Evolutionary conservation across 30 jellyfish, hydroid and myxozoan species (phyloP), one percentile per base, ranked within the genome.

Genomic region (Cassiopea xamachana): DNA sequence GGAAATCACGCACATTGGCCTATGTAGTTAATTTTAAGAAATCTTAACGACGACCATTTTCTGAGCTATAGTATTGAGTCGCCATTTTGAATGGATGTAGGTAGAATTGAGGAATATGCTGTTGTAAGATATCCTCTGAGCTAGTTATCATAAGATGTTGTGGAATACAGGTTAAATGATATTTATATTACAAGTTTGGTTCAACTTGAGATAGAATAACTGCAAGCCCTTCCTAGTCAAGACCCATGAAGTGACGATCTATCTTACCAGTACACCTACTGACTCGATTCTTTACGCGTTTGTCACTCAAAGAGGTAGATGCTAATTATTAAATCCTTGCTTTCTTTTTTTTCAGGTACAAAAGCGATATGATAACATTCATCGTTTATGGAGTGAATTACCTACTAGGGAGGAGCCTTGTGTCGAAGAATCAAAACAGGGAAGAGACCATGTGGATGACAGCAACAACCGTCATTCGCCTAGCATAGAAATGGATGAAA

Each of bases 311-410:
- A 55, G 7, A 3, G 10, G 12, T 10, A 55, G 64, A 6, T 10
- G 12, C 64, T 55, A 6, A 55, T 55, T 55, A 10, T 10, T 3
- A 55, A 10, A 55, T 55, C 12, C 12, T 55, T 55, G 64, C 64
- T 3, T 10, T 6, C 7, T 55, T 71, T 43, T 71, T 19, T 2
- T 18, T 44, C 48, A 94, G 98, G 98, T 94, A 9, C 90, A 90
- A 72, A 87, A 82, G 71, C 92, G 98, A 15, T 94, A 94, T 90
- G 98, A 94, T 68, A 97, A 90, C 72, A 69, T 94, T 4, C 90
- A 87, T 68, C 92, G 98, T n/a, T 58, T 94, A 1, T 94, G 98
- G 98, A 68, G 64, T 49, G 97, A 94, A 44, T 86, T 94, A 19
- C 98, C 98, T 15, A 94, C 97, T 46, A 90, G 89, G 47, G 94